phyloP scores from a whole-genome alignment of 2,888 invertebrate genomes.

The Tridacna gigas region DNA sequence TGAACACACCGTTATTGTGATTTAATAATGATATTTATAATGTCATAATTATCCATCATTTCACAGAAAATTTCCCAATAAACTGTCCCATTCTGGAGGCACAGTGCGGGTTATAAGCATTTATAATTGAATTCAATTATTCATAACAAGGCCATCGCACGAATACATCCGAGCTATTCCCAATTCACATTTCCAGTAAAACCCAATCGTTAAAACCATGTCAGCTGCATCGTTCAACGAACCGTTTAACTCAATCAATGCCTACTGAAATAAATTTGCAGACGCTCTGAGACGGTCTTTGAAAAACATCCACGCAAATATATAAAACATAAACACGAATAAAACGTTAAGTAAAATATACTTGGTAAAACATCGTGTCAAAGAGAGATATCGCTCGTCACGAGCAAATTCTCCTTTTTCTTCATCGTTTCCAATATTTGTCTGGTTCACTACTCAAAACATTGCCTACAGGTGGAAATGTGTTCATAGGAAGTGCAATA shows the following conservation, averaged over 20 bases:
- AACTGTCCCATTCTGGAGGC: neutral
- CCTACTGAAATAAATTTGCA: too few species aligned
- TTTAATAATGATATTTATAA: too few species aligned
- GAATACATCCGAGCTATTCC: conserved; percentile 8
- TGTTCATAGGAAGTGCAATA: too few species aligned
- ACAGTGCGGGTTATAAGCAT: neutral
- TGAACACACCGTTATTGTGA: too few species aligned
- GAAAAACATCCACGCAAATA: neutral
- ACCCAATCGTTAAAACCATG: too few species aligned
- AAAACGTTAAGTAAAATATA: neutral
- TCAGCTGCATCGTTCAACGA: too few species aligned
- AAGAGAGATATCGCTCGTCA: conserved; percentile 1
- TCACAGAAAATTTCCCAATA: too few species aligned
- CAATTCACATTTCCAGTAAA: neutral
- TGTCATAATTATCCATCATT: too few species aligned
- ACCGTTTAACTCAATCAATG: too few species aligned
- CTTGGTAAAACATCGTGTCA: neutral
- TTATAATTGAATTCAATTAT: conserved; percentile 20
- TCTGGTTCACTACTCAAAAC: neutral
- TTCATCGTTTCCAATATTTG: neutral
- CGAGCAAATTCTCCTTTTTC: neutral
- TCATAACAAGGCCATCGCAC: neutral
- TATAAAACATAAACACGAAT: neutral
- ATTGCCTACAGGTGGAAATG: neutral
- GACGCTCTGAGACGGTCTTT: neutral